These are phyloP conservation scores for Agelaius tricolor DNA, from an alignment of 2,113 vertebrate genomes.

Conservation along the genomic window DNA sequence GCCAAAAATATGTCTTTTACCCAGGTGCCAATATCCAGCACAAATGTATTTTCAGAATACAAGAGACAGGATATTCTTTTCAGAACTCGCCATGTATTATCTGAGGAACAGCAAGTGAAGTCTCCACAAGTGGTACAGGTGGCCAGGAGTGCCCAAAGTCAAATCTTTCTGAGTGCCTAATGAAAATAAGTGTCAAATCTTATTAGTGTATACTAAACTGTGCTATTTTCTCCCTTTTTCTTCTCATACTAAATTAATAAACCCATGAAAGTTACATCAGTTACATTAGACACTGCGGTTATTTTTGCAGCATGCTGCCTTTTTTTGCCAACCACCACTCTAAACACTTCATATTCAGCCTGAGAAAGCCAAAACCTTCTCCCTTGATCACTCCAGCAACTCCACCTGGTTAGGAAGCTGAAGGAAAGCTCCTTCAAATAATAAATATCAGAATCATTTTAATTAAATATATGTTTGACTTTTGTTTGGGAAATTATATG, in stretches of 20 bases:
- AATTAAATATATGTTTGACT: not conserved
- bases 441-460: not conserved
- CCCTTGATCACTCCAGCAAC: not conserved
- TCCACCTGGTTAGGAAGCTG: not conserved
- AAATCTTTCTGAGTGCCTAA: not conserved
- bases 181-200: not conserved
- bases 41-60: not conserved
- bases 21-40: not conserved
- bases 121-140: not conserved
- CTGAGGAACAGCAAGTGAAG: not conserved
- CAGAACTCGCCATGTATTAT: not conserved
- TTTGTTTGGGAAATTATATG: not conserved
- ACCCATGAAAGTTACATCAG: not conserved
- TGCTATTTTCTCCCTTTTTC: not conserved
- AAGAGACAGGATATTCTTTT: not conserved
- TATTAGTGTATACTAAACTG: not conserved
- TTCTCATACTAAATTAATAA: not conserved
- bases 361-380: not conserved
- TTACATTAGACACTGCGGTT: not conserved
- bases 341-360: not conserved
- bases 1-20: not conserved
- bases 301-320: not conserved
- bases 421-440: not conserved
- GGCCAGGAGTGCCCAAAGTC: not conserved
- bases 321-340: not conserved